Base-by-base conservation (phyloP, 1,140 invertebrate species). In the Gonatopus flavifemur region DNA sequence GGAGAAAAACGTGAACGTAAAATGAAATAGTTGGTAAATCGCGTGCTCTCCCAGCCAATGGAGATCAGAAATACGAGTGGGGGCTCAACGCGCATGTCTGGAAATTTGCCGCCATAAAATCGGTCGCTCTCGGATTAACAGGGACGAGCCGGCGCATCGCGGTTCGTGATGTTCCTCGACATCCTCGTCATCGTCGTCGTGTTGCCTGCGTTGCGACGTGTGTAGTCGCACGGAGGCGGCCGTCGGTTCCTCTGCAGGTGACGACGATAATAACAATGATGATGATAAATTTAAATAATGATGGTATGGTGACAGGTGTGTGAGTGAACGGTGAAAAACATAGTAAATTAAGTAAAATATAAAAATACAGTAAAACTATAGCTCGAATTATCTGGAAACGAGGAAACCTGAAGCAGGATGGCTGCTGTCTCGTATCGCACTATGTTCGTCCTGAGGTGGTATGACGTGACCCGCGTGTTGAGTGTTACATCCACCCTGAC, bases 341-440 rank as follows among this genome's bases (percentile, higher is more conserved):
- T 41, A 25, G 2, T n/a, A n/a, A n/a, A n/a, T n/a, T n/a, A n/a
- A n/a, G n/a, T n/a, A n/a, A n/a, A n/a, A n/a, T n/a, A n/a, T n/a
- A n/a, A n/a, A n/a, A n/a, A n/a, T n/a, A n/a, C n/a, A n/a, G n/a
- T n/a, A n/a, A n/a, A n/a, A n/a, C 63, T 44, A 57, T 31, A 31
- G 31, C 20, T 28, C 2, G 12, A 20, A 8, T 33, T 44, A 43
- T 28, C 9, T 32, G 8, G 3, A 15, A 50, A 38, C 32, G n/a
- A 42, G 10, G 1, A 42, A 10, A 51, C 13, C 12, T 13, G 25
- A 31, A 44, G 21, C n/a, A 59, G 49, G 39, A 74, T 74, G 71
- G 69, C 70, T 49, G 62, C 67, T 30, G 69, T 67, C 19, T 65
- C 61, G 46, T 67, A 60, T 48, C 66, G 72, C 10, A 57, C 67